Conservation (phyloP, 2,113 vertebrate species). For the Cnemophilus loriae region DNA sequence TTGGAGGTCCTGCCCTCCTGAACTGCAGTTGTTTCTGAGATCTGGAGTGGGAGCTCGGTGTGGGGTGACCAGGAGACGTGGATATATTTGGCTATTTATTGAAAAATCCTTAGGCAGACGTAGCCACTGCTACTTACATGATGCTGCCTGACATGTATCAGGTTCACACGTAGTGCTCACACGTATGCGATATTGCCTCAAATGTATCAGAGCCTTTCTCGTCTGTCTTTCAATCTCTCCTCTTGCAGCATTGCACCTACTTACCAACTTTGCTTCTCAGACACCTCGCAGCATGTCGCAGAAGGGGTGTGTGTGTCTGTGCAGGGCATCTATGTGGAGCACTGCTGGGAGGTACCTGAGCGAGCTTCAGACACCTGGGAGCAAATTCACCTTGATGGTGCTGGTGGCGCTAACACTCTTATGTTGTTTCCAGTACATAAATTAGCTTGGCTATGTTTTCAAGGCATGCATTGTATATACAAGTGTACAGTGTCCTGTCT, state of each 20-base stretch:
- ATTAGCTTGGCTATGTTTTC: background rate
- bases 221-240: background rate
- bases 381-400: background rate
- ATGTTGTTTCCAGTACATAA: background rate
- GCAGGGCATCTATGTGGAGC: rapidly evolving
- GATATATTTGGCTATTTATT: background rate
- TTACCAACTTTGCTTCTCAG: background rate
- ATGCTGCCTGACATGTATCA: background rate
- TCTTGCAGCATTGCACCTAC: background rate
- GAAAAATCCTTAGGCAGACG: background rate
- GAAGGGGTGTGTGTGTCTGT: background rate
- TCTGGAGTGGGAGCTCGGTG: background rate
- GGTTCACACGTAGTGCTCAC: constrained; percentile 1
- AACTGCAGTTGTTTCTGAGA: background rate
- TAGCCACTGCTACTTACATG: background rate
- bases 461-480: background rate
- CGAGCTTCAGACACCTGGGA: background rate
- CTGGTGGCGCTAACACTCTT: background rate
- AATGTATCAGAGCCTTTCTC: background rate
- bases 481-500: background rate
- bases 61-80: rapidly evolving
- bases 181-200: background rate
- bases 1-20: background rate
- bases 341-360: background rate
- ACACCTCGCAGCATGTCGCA: background rate